Evolutionary conservation across 2,888 invertebrate species (phyloP), one percentile per base, ranked within the genome.

Genomic region (Zhengitettix transpicula): DNA sequence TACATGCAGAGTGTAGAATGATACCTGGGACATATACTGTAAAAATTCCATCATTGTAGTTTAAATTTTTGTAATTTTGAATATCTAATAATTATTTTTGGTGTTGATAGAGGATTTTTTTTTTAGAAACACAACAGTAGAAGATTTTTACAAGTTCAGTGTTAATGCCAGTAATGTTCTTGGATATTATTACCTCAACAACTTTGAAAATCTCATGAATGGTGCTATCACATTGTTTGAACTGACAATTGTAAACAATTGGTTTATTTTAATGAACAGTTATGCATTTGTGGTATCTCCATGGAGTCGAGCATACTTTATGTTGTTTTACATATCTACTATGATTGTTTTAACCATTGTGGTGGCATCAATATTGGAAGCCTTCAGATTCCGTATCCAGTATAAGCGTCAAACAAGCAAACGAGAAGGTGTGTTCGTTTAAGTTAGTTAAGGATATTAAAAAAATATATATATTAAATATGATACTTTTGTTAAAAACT

Each of bases 281-380:
- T 88, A 85, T 69, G 85, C 86, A 1, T 77, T 80, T 1, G 84
- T 84, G 16, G 81, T 82, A 0, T 79, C 82, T 57, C 79, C 84
- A 68, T 86, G 85, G 73, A 85, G 85, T 59, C 77, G 91, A 65
- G 73, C 87, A n/a, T 93, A 87, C 71, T 92, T 93, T 70, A 92
- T 92, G 87, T 76, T 81, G 51, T 93, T 92, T 75, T 92, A 91
- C 72, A 75, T 93, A 57, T 85, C 88, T 67, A 92, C 89, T 58
- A 90, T 92, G 91, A 89, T 87, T 62, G 89, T 93, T n/a, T 75
- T 93, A 67, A 91, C 89, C 0, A 90, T 92, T 62, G 89, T 92
- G 57, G 89, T 92, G 28, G 91, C 92, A 15, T 89, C 89, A 67
- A 89, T 93, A 64, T 74, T 92, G 64, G 92, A 92, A 72, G 88